Percentiles rank a stretch among this genome's conserved stretches.
Evolutionary conservation across 2,113 vertebrate species (phyloP).

Genomic region (Vireo altiloquus): DNA sequence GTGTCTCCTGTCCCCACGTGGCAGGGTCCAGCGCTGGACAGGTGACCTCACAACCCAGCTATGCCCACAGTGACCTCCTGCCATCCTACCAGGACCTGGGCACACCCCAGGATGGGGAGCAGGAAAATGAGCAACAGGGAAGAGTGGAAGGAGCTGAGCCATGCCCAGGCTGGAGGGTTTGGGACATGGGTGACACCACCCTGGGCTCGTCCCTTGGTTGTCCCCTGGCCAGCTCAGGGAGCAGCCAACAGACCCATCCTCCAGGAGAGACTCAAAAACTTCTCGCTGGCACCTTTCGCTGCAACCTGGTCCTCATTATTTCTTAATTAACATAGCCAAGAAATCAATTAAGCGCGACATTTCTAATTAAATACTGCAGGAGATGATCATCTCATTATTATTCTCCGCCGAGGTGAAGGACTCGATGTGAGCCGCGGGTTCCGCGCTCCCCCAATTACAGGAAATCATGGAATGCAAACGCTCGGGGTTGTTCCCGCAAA

Average conservation of each 20-base stretch:
- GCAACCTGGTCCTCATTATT: slow-evolving; percentile 53
- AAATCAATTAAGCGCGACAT: slow-evolving; percentile 65
- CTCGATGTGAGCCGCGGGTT: not conserved
- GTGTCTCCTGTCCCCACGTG: not conserved
- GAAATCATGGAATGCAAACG: not conserved
- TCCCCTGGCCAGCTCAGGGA: not conserved
- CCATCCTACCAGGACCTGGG: not conserved
- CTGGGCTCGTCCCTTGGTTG: not conserved
- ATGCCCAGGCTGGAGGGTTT: not conserved
- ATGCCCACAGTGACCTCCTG: accelerated
- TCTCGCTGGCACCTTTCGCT: not conserved
- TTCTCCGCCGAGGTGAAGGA: slow-evolving; percentile 2
- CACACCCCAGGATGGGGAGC: not conserved
- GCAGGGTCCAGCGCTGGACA: accelerated
- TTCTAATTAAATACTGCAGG: slow-evolving; percentile 55
- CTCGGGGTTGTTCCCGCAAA: not conserved
- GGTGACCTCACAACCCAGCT: not conserved
- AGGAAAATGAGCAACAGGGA: not conserved
- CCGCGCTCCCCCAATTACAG: not conserved
- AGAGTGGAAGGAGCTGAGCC: not conserved
- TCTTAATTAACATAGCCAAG: slow-evolving; percentile 64
- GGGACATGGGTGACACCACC: not conserved
- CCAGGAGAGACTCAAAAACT: not conserved
- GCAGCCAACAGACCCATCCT: not conserved
- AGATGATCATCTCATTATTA: not conserved